Evolutionary conservation across 2,113 vertebrate genomes (phyloP), one percentile per base, ranked within the genome.

Genomic region (Ammodytes dubius): DNA sequence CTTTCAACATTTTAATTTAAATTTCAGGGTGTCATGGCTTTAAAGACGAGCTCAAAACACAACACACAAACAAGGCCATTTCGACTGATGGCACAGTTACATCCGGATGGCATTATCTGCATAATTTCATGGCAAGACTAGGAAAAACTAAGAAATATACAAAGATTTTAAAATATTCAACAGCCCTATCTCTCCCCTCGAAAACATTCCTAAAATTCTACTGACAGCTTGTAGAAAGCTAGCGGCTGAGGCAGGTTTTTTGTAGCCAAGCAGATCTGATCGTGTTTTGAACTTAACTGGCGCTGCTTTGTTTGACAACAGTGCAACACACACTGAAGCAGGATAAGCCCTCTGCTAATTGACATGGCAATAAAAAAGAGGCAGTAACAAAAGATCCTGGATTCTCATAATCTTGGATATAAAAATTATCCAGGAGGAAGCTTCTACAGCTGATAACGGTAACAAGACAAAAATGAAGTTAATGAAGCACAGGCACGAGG

Each of bases 121-220:
- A 88, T 80, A 67, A 83, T 76, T 83, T 47, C 60, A 64, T 6
- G 49, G 78, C 35, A 66, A 61, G 70, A 46, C 11, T 2, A 81
- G 66, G 42, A 58, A 83, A 72, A 56, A 76, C 79, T 82, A 70
- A 84, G 81, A 76, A 79, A 84, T 73, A 71, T 40, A 65, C 13
- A 56, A 54, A 70, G 46, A 79, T 79, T 68, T 67, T 56, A n/a
- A 81, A 85, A 79, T 73, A 89, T 86, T 80, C 60, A 82, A 54
- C 58, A 57, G 37, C 17, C 40, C 66, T 81, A n/a, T 64, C 80
- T 79, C 81, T 75, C 57, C 19, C 47, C 42, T 66, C 3, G 2
- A 71, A 81, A 83, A 79, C 74, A 42, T 84, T 40, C 64, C 81
- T 71, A 72, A 86, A 87, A 79, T 70, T 84, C 80, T 54, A 83